A percentile compares a stretch with the other conserved stretches of the same genome.
Conservation (phyloP, 1,140 invertebrate species). For the Conus betulinus region DNA sequence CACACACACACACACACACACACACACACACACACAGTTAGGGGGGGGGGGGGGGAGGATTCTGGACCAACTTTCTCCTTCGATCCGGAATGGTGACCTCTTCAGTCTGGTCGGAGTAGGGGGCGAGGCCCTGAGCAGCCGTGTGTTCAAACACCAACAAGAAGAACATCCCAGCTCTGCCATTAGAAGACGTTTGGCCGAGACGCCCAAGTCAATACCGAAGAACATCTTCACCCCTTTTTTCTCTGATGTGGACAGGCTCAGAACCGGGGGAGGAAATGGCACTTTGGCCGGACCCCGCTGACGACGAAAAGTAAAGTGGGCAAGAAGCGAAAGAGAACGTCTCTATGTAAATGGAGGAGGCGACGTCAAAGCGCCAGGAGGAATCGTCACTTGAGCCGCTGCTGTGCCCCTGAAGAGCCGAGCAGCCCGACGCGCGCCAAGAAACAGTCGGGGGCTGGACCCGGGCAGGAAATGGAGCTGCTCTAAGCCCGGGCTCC, state of each 20-base stretch:
- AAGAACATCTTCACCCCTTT: conserved; percentile 1
- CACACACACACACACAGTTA: neutral
- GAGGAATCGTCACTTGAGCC: conserved; percentile 20
- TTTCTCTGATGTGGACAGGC: neutral
- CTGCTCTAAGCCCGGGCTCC: conserved; percentile 11
- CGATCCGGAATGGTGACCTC: neutral
- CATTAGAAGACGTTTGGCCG: neutral
- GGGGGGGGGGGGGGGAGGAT: neutral
- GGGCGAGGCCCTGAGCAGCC: neutral
- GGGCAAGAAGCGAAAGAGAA: neutral
- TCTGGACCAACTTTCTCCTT: neutral
- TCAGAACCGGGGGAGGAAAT: conserved; percentile 5
- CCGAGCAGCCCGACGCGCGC: neutral
- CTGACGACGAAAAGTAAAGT: conserved; percentile 9
- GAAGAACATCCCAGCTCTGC: conserved; percentile 4
- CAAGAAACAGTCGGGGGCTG: conserved; percentile 8
- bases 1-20: neutral
- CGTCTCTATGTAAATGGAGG: conserved; percentile 12
- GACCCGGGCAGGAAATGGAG: conserved; percentile 11
- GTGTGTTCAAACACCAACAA: conserved; percentile 6
- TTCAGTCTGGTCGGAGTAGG: neutral
- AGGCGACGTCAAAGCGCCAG: neutral
- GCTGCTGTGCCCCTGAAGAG: conserved; percentile 7
- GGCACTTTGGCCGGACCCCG: conserved; percentile 19
- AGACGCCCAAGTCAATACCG: conserved; percentile 18